These are phyloP conservation scores for Orthonevra nobilis DNA, from an alignment of 2,888 invertebrate species.

Conservation along the genomic window DNA sequence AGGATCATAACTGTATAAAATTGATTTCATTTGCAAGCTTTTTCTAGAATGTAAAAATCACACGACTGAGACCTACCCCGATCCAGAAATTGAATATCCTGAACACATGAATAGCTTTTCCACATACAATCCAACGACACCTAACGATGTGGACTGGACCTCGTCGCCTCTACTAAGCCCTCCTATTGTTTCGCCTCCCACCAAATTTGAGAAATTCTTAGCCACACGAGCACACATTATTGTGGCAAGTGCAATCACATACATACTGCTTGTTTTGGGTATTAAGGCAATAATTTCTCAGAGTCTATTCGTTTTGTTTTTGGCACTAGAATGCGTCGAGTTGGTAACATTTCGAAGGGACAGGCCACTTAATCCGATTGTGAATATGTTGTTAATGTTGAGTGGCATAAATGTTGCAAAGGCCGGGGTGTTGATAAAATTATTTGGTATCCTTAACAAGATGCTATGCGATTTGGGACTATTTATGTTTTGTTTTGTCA, in stretches of 20 bases:
- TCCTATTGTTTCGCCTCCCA: slow-evolving; percentile 16
- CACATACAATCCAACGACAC: slow-evolving; percentile 1
- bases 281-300: slow-evolving; percentile 18
- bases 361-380: slow-evolving; percentile 27
- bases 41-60: slow-evolving; percentile 28
- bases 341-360: slow-evolving; percentile 29
- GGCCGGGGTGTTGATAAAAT: slow-evolving; percentile 39
- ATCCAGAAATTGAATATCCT: slow-evolving; percentile 56
- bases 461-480: slow-evolving; percentile 49
- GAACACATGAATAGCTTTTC: slow-evolving; percentile 24
- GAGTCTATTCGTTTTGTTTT: slow-evolving; percentile 32
- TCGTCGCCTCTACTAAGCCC: slow-evolving; percentile 14
- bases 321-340: slow-evolving; percentile 45
- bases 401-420: slow-evolving; percentile 41
- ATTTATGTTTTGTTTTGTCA: slow-evolving; percentile 50
- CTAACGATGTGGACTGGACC: slow-evolving; percentile 24
- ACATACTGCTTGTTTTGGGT: slow-evolving; percentile 24
- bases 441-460: slow-evolving; percentile 29
- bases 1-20: neutral
- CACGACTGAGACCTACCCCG: slow-evolving; percentile 38
- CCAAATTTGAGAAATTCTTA: slow-evolving; percentile 37
- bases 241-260: slow-evolving; percentile 41
- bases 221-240: slow-evolving; percentile 37
- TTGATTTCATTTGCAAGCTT: neutral
- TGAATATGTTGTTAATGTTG: slow-evolving; percentile 38